Evolutionary conservation across 92 coral and sea anemone species (phyloP).

Genomic region (Siderastrea siderea): DNA sequence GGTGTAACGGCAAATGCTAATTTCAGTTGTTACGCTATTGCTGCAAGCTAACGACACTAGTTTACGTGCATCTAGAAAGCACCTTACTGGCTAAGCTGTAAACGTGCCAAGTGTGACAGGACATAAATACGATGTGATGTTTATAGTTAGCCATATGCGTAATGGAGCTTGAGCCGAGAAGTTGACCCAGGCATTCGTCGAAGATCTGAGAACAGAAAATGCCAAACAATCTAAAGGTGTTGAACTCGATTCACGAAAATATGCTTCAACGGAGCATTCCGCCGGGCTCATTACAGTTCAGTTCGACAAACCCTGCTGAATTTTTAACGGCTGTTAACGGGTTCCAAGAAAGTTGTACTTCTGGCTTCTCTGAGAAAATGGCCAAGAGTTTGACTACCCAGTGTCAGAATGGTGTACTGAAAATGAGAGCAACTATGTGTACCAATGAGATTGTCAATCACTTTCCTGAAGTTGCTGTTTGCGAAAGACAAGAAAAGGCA

Average conservation of each 20-base stretch:
- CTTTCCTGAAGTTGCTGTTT: neutral
- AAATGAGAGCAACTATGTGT: neutral
- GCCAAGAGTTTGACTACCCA: slow-evolving; percentile 1
- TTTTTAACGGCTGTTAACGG: slow-evolving; percentile 1
- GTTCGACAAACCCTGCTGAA: neutral
- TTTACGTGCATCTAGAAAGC: slow-evolving; percentile 24
- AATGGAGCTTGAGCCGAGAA: neutral
- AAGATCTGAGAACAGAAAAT: slow-evolving; percentile 21
- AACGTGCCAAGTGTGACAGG: slow-evolving; percentile 11
- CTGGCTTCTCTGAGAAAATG: slow-evolving; percentile 20
- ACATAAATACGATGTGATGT: slow-evolving; percentile 7
- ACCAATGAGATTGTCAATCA: neutral
- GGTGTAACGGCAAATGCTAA: slow-evolving; percentile 17
- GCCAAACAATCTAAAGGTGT: slow-evolving; percentile 41
- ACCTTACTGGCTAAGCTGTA: neutral
- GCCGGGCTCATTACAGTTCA: neutral
- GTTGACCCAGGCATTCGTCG: neutral
- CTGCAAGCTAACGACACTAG: neutral
- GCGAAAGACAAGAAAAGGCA: slow-evolving; percentile 8
- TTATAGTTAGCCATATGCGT: neutral
- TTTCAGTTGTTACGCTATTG: neutral
- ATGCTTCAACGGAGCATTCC: slow-evolving; percentile 11
- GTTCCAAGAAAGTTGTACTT: neutral
- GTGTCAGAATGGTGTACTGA: neutral
- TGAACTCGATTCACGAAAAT: slow-evolving; percentile 8